phyloP scores from a whole-genome alignment of 2,797 vertebrate genomes.

The Cossypha niveicapilla region DNA sequence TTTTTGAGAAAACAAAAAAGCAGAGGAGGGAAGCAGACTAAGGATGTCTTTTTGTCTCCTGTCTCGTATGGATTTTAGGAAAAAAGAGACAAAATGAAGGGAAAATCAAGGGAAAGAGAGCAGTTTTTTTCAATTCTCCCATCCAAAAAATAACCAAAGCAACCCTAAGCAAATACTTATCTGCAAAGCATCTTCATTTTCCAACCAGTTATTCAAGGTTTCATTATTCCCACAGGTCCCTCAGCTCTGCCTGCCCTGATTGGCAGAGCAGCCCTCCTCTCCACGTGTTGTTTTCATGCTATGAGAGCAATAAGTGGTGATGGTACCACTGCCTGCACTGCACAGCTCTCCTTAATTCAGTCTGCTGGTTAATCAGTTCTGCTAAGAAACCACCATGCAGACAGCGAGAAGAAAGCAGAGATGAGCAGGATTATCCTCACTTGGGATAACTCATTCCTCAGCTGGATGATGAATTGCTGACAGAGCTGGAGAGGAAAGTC shows the following conservation, averaged over 20 bases:
- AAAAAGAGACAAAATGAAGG: not conserved
- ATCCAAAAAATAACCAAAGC: not conserved
- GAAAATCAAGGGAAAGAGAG: not conserved
- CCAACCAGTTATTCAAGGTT: not conserved
- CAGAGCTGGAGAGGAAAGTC: not conserved
- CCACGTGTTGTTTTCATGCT: rapidly evolving
- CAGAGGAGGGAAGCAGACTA: not conserved
- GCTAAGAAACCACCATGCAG: not conserved
- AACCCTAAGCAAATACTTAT: not conserved
- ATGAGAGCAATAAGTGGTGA: rapidly evolving
- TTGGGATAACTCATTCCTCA: not conserved
- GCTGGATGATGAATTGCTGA: not conserved
- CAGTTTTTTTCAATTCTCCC: not conserved
- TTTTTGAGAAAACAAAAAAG: not conserved
- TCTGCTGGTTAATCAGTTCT: rapidly evolving
- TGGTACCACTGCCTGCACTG: rapidly evolving
- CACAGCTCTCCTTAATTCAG: not conserved
- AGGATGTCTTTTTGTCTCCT: not conserved
- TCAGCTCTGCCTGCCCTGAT: not conserved
- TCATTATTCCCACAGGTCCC: not conserved
- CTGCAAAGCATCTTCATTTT: not conserved
- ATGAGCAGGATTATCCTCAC: not conserved
- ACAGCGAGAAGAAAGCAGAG: not conserved
- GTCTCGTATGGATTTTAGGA: not conserved
- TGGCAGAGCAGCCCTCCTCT: not conserved